Evolutionary conservation across 2,113 vertebrate species (phyloP).

Genomic region (Sapajus apella): DNA sequence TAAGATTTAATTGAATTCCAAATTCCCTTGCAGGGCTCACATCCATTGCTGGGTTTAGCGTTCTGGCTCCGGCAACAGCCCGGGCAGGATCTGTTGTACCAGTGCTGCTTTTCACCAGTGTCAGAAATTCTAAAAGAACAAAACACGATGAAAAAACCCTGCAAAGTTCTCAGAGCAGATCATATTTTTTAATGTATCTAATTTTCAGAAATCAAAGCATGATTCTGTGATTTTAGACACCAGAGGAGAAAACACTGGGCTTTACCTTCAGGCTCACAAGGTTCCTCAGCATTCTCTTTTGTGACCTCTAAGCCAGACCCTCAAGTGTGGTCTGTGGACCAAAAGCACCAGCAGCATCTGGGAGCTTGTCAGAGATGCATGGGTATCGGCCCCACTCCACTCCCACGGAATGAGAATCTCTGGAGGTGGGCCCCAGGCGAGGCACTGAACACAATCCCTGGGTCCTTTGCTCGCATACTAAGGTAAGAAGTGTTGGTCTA

Average conservation of each 20-base stretch:
- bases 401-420: background rate
- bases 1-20: background rate
- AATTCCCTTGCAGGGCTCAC: no score
- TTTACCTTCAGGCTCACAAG: background rate
- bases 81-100: rapidly evolving
- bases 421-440: background rate
- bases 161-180: background rate
- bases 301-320: background rate
- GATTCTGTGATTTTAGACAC: background rate
- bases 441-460: background rate
- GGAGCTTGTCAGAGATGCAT: background rate
- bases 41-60: rapidly evolving
- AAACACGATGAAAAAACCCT: background rate
- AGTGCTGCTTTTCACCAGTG: rapidly evolving
- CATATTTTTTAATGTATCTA: background rate
- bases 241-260: background rate
- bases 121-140: background rate
- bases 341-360: rapidly evolving
- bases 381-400: rapidly evolving
- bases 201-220: background rate
- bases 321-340: rapidly evolving
- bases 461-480: background rate
- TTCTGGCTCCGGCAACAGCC: background rate
- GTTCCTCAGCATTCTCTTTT: background rate
- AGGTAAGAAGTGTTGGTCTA: background rate